phyloP scores from a whole-genome alignment of 2,888 invertebrate species.

The Saturnia pavonia region DNA sequence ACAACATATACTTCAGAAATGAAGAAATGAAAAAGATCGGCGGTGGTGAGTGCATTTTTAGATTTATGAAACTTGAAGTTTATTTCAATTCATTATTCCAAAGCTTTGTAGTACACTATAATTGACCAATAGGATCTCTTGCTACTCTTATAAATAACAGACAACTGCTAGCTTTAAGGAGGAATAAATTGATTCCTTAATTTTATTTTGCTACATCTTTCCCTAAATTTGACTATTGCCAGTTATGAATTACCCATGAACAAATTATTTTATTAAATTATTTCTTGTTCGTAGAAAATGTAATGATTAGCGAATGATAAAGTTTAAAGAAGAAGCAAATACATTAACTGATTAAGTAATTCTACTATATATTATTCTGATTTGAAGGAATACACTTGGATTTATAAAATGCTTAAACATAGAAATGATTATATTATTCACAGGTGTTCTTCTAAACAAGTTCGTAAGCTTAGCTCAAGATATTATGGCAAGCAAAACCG shows the following conservation, averaged over 20 bases:
- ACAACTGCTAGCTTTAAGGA: no score
- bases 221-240: no score
- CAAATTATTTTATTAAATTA: no score
- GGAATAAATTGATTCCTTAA: no score
- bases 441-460: conserved; percentile 64
- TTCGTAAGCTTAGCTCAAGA: conserved; percentile 59
- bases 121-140: no score
- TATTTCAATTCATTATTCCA: background rate
- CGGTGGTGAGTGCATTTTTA: conserved; percentile 50
- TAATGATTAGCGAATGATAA: no score
- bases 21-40: conserved; percentile 71
- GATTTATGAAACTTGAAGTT: background rate
- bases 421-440: background rate
- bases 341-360: background rate
- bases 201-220: no score
- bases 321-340: background rate
- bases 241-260: no score
- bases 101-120: no score
- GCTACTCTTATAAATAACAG: no score
- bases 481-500: conserved; percentile 46
- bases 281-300: no score
- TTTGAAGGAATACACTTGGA: background rate
- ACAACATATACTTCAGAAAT: conserved; percentile 63
- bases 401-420: background rate
- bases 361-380: no score